phyloP scores from a whole-genome alignment of 2,113 vertebrate species.

The Rhadina sibilatrix region DNA sequence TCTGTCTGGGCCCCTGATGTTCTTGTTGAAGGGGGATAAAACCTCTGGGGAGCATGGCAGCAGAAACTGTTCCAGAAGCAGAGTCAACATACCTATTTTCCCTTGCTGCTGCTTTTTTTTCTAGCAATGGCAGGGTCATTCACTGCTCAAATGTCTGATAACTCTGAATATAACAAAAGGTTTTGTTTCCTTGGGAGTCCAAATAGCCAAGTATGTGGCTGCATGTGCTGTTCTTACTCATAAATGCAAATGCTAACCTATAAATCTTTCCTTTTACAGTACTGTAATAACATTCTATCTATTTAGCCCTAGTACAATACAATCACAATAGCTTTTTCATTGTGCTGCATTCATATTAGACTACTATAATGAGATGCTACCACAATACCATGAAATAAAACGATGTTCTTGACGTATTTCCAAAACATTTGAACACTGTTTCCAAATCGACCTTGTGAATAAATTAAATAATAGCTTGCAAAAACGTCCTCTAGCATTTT shows the following conservation, averaged over 20 bases:
- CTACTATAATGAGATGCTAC: slow-evolving; percentile 54
- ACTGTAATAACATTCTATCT: slow-evolving; percentile 49
- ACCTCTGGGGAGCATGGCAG: background rate
- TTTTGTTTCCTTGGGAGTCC: slow-evolving; percentile 33
- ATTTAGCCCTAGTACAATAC: slow-evolving; percentile 47
- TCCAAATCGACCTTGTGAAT: slow-evolving; percentile 67
- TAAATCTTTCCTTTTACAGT: slow-evolving; percentile 48
- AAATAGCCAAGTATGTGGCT: slow-evolving; percentile 24
- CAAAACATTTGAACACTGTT: slow-evolving; percentile 62
- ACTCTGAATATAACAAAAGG: slow-evolving; percentile 32
- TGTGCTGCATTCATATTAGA: slow-evolving; percentile 55
- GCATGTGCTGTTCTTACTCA: slow-evolving; percentile 47
- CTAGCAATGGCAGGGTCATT: slow-evolving; percentile 4
- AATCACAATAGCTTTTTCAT: slow-evolving; percentile 61
- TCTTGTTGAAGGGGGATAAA: background rate
- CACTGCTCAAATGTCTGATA: slow-evolving; percentile 51
- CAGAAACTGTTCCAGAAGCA: slow-evolving; percentile 4
- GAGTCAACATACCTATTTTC: slow-evolving; percentile 21
- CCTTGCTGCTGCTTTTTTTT: background rate
- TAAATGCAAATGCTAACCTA: slow-evolving; percentile 42
- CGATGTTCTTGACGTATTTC: slow-evolving; percentile 59
- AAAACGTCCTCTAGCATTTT: slow-evolving; percentile 64
- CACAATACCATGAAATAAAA: slow-evolving; percentile 54
- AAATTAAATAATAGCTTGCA: slow-evolving; percentile 60
- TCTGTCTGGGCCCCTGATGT: slow-evolving; percentile 27